These are phyloP conservation scores for Euplagia quadripunctaria DNA, from an alignment of 2,888 invertebrate species.

Conservation along the genomic window DNA sequence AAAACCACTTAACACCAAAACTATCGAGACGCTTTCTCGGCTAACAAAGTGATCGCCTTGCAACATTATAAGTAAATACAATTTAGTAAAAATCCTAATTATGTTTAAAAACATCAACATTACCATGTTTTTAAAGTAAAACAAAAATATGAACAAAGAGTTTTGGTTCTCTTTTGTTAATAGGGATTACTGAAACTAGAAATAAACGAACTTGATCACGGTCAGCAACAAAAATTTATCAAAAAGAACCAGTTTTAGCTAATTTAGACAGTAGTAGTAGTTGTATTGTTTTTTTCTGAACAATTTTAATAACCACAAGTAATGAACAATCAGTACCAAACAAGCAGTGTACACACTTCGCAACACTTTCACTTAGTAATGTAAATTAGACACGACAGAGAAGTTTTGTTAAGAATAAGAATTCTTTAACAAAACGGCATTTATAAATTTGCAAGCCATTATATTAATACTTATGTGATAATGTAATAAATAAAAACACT, in stretches of 20 bases:
- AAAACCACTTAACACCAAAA: too few relatives aligned
- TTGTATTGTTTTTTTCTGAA: not conserved
- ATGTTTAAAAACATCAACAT: not conserved
- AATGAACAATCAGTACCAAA: not conserved
- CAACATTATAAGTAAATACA: too few relatives aligned
- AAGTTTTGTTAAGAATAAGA: too few relatives aligned
- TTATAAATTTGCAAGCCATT: not conserved
- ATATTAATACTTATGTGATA: not conserved
- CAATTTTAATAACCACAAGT: not conserved
- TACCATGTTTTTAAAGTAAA: not conserved
- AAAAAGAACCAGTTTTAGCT: not conserved
- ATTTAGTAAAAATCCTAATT: too few relatives aligned
- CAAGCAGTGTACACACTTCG: not conserved
- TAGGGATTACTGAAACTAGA: not conserved
- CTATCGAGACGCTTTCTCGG: too few relatives aligned
- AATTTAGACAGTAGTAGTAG: not conserved
- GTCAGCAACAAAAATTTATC: not conserved
- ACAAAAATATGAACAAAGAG: not conserved
- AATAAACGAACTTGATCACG: not conserved
- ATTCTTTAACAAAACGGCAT: not conserved
- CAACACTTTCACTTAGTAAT: not conserved
- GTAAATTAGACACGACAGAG: not conserved
- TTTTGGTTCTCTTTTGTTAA: not conserved
- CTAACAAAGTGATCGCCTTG: too few relatives aligned
- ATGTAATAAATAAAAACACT: slow-evolving; percentile 4